phyloP scores from a whole-genome alignment of 2,113 vertebrate species.

The Prinia subflava region DNA sequence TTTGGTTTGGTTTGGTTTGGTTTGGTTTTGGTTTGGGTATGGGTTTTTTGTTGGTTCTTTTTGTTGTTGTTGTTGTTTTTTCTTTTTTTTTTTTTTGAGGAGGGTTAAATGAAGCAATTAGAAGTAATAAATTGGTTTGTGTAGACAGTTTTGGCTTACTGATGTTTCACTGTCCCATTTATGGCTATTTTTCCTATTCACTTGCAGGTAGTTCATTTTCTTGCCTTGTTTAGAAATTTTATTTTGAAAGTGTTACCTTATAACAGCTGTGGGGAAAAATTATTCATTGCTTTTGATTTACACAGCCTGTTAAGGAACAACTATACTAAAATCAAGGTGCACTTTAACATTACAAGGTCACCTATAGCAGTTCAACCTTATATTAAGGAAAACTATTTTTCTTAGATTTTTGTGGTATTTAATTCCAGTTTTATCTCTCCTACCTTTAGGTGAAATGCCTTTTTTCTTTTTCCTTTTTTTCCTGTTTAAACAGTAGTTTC shows the following conservation, averaged over 20 bases:
- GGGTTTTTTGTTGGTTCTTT: too few relatives aligned
- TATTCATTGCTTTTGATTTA: background rate
- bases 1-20: too few relatives aligned
- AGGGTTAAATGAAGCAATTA: background rate
- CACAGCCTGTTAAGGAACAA: background rate
- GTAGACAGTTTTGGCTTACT: background rate
- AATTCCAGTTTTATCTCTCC: background rate
- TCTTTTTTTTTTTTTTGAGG: background rate
- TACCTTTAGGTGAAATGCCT: background rate
- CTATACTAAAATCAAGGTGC: background rate
- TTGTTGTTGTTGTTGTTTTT: too few relatives aligned
- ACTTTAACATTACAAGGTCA: background rate
- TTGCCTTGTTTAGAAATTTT: background rate
- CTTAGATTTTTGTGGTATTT: background rate
- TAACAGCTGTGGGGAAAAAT: background rate
- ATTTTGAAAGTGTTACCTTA: background rate
- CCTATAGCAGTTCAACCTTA: background rate
- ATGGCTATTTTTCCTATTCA: background rate
- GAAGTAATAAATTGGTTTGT: background rate
- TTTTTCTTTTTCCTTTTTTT: background rate
- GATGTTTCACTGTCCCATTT: background rate
- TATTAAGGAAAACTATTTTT: background rate
- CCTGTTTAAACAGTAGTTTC: conserved; percentile 15
- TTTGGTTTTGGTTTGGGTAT: too few relatives aligned
- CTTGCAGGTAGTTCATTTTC: background rate